Evolutionary conservation across 2,888 invertebrate genomes (phyloP), one percentile per base, ranked within the genome.

Genomic region (Platycheirus albimanus): DNA sequence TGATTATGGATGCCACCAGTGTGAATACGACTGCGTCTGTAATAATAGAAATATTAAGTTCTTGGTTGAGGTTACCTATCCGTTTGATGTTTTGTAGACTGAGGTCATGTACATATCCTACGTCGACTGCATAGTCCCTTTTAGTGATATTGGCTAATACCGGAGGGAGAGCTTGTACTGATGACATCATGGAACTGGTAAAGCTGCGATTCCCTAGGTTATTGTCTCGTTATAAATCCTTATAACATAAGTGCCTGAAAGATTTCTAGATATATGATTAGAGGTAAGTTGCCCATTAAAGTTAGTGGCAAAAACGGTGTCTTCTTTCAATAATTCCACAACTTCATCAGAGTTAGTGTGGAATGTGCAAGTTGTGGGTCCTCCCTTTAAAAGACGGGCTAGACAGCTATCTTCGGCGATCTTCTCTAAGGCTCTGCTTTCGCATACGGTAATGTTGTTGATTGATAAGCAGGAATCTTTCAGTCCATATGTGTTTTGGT

Each of bases 271-370:
- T 17, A 24, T 15, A 36, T 58, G 36, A 58, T 19, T 20, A 38
- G 58, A 58, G 38, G 38, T 38, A 20, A 38, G 11, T 19, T 41
- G 36, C 11, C 19, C 24, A 17, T 58, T 58, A 17, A 58, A 20
- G 17, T 58, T 36, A 13, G 36, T 17, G 0, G 41, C 38, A 17
- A 36, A 58, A 36, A 36, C 41, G 15, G 38, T 58, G 58, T 58
- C 58, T 36, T 58, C 58, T 28, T 58, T 58, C 10, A 58, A 10
- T 11, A 58, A 11, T 36, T 58, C 38, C 10, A 58, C 19, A 24
- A 24, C 24, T 24, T 24, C 24, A 6, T 24, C 24, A 24, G 24
- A 24, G 24, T 24, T 24, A 6, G 24, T 24, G 24, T 6, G 24
- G 24, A 24, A 24, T 24, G 24, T 24, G 24, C 24, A 24, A 24